Conservation (phyloP, 2,113 vertebrate species). For the Neotoma lepida region DNA sequence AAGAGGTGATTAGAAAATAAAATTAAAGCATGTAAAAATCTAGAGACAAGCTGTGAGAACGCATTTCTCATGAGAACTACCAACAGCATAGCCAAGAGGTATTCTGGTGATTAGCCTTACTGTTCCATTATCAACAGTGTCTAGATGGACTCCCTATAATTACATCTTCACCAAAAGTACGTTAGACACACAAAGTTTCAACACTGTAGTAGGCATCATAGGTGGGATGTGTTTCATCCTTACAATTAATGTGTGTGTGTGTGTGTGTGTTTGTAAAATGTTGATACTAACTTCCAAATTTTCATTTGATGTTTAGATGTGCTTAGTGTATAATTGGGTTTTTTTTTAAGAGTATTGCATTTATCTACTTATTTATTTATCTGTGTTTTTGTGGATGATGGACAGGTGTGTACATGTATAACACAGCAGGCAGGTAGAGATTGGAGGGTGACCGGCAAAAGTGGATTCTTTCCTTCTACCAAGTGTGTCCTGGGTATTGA, state of each 20-base stretch:
- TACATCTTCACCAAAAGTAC: background rate
- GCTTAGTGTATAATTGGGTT: background rate
- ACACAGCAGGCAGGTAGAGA: background rate
- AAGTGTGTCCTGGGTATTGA: background rate
- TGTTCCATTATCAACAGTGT: background rate
- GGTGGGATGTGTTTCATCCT: background rate
- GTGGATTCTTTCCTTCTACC: background rate
- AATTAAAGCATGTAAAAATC: background rate
- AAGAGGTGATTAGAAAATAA: background rate
- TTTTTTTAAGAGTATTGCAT: background rate
- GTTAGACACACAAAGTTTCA: background rate
- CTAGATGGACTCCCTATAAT: background rate
- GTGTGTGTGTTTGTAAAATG: too few species aligned
- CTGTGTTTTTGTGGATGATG: too few species aligned
- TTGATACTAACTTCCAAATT: background rate
- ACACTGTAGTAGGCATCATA: background rate
- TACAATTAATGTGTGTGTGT: background rate
- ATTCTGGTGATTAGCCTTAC: background rate
- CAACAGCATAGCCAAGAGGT: background rate
- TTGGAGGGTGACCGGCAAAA: too few species aligned
- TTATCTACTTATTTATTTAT: background rate
- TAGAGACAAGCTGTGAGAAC: background rate
- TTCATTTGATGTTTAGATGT: slow-evolving; percentile 20
- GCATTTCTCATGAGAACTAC: background rate
- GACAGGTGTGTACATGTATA: too few species aligned